These are phyloP conservation scores for Enteromius unitaeniatus DNA, from an alignment of 2,797 vertebrate genomes.

Conservation along the genomic window DNA sequence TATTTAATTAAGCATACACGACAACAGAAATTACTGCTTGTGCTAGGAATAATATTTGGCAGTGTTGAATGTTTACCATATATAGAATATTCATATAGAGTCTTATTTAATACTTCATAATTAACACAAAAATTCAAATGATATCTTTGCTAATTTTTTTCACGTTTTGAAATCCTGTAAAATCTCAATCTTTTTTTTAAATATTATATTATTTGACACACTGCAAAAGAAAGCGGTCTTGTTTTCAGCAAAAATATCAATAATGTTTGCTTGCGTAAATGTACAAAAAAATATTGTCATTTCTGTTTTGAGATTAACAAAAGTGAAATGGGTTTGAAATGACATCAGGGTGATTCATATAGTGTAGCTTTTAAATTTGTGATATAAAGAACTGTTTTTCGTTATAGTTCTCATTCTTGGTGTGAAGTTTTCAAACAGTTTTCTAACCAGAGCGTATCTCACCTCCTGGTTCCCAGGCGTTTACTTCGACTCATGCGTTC, in stretches of 20 bases:
- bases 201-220: too few species aligned
- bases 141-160: not conserved
- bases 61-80: not conserved
- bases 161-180: not conserved
- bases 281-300: too few species aligned
- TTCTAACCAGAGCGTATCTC: not conserved
- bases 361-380: not conserved
- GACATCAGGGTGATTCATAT: too few species aligned
- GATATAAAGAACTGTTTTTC: not conserved
- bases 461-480: not conserved
- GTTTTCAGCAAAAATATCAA: too few species aligned
- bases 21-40: not conserved
- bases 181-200: not conserved
- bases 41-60: not conserved
- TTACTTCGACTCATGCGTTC: conserved; percentile 87
- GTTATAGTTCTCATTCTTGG: not conserved
- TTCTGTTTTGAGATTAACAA: too few species aligned
- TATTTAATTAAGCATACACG: not conserved
- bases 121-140: not conserved
- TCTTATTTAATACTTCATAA: not conserved
- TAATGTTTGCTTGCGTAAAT: not conserved
- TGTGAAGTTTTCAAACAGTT: not conserved
- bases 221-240: too few species aligned
- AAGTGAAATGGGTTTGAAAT: too few species aligned
- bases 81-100: not conserved